Percentiles rank a stretch among this genome's conserved stretches.
These are phyloP conservation scores for Carduelis carduelis DNA, from an alignment of 2,797 vertebrate species.

Conservation along the genomic window DNA sequence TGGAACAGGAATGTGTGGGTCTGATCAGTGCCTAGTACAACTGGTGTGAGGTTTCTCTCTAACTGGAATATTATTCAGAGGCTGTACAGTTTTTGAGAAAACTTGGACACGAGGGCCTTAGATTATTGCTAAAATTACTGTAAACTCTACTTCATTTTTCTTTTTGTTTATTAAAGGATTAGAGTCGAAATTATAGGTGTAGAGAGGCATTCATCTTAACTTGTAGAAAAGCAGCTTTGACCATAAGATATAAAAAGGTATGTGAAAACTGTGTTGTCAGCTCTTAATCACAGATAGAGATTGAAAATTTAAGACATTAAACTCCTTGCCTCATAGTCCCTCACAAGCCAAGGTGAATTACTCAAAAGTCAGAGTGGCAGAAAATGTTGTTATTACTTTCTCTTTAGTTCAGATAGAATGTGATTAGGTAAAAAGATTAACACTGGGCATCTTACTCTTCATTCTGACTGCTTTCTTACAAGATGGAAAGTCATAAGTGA, in stretches of 20 bases:
- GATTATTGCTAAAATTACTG: background rate
- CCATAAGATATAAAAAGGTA: background rate
- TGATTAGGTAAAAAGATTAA: constrained; percentile 43
- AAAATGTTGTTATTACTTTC: background rate
- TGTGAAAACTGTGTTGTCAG: background rate
- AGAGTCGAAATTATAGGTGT: background rate
- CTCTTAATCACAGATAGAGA: background rate
- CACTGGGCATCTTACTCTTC: background rate
- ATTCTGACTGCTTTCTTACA: background rate
- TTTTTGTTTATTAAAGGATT: background rate
- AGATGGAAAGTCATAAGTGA: background rate
- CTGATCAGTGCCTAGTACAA: background rate
- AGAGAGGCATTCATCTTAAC: background rate
- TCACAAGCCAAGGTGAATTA: background rate
- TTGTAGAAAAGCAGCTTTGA: background rate
- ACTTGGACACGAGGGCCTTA: background rate
- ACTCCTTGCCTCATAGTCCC: background rate
- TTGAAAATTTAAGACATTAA: background rate
- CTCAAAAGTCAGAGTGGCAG: background rate
- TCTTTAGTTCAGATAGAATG: background rate
- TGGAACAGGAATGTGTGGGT: background rate
- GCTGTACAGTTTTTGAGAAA: background rate
- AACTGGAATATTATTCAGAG: background rate
- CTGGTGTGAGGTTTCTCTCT: fast-evolving
- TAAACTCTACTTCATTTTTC: background rate